Conservation (phyloP, 2,888 invertebrate species). For the Polia nebulosa region DNA sequence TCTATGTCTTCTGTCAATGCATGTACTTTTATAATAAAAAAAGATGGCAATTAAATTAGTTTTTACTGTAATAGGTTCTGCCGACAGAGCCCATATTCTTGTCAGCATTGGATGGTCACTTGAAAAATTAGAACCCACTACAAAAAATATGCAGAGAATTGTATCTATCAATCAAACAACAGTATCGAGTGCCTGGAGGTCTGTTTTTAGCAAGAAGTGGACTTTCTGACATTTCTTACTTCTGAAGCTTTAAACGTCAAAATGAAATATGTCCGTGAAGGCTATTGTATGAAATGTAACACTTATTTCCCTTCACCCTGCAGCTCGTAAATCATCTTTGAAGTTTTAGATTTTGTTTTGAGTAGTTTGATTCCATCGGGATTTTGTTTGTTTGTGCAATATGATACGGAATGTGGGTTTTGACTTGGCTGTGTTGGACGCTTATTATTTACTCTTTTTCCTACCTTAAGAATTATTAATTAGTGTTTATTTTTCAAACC, state of each 20-base stretch:
- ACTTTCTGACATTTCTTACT: slow-evolving; percentile 32
- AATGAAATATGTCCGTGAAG: slow-evolving; percentile 63
- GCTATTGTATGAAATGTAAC: slow-evolving; percentile 68
- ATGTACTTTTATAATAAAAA: neutral
- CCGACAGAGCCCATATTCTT: too few relatives aligned
- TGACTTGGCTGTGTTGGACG: neutral
- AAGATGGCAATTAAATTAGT: neutral
- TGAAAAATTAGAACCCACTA: too few relatives aligned
- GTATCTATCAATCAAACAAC: too few relatives aligned
- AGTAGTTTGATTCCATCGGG: slow-evolving; percentile 43
- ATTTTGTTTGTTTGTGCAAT: slow-evolving; percentile 36
- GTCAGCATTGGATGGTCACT: too few relatives aligned
- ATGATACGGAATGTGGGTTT: slow-evolving; percentile 16
- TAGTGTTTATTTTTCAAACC: neutral
- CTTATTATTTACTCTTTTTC: neutral
- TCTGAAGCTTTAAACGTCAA: slow-evolving; percentile 51
- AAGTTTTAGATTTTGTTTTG: slow-evolving; percentile 58
- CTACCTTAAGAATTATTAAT: neutral
- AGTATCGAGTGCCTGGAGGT: too few relatives aligned
- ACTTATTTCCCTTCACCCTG: slow-evolving; percentile 55
- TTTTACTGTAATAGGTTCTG: too few relatives aligned
- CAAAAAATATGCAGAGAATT: too few relatives aligned
- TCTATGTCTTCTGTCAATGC: neutral
- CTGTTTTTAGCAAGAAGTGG: too few relatives aligned
- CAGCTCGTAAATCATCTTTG: slow-evolving; percentile 68